Percentiles rank a stretch among this genome's conserved stretches.
Conservation (phyloP, 2,888 invertebrate genomes). For the Carterocephalus palaemon region DNA sequence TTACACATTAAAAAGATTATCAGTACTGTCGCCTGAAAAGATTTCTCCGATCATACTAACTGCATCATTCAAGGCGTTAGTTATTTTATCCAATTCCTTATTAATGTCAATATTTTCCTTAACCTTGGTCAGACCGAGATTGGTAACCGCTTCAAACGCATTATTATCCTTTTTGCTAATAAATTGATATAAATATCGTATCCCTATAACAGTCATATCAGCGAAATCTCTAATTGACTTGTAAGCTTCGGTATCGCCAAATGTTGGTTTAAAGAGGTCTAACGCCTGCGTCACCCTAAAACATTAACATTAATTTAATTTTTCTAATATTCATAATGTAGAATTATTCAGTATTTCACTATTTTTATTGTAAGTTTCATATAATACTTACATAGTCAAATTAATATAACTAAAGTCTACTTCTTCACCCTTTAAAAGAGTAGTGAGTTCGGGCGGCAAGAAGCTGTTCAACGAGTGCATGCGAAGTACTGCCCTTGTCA, state of each 20-base stretch:
- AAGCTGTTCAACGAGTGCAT: conserved; percentile 65
- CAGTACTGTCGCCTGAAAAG: conserved; percentile 34
- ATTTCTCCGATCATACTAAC: conserved; percentile 40
- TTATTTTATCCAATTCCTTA: conserved; percentile 29
- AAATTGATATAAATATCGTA: conserved; percentile 53
- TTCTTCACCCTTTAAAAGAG: conserved; percentile 42
- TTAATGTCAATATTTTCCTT: conserved; percentile 32
- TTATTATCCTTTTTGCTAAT: conserved; percentile 40
- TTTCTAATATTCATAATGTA: not conserved
- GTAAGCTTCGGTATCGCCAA: conserved; percentile 59
- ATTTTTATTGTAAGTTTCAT: not conserved
- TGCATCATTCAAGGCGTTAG: conserved; percentile 45
- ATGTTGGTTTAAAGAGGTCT: conserved; percentile 59
- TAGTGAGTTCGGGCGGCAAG: conserved; percentile 65
- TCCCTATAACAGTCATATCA: conserved; percentile 44
- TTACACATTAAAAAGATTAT: conserved; percentile 62
- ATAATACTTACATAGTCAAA: conserved; percentile 55
- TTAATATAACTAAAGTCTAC: conserved; percentile 61
- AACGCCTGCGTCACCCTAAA: conserved; percentile 59
- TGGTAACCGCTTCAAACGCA: conserved; percentile 29
- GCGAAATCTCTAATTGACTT: conserved; percentile 49
- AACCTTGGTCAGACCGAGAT: conserved; percentile 27
- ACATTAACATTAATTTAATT: conserved; percentile 28
- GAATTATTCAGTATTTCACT: not conserved
- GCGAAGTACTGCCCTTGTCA: conserved; percentile 62